These are phyloP conservation scores for Noctua comes DNA, from an alignment of 2,888 invertebrate genomes.

Conservation along the genomic window DNA sequence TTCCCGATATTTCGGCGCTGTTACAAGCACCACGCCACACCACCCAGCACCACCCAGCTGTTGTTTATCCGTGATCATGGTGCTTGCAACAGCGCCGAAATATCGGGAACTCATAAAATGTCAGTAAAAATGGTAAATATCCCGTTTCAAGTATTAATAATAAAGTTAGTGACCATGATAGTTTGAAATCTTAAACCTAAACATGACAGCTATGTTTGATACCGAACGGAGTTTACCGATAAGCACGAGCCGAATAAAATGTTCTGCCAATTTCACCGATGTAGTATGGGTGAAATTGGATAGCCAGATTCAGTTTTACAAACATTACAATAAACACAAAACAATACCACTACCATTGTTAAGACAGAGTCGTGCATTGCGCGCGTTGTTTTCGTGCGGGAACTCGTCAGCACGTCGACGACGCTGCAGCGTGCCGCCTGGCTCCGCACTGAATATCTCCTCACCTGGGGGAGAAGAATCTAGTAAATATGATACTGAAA, in stretches of 20 bases:
- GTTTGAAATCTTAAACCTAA: no score
- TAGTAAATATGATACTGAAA: not conserved
- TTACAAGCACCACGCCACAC: no score
- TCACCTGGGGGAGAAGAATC: conserved; percentile 75
- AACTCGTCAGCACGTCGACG: conserved; percentile 86
- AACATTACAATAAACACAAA: not conserved
- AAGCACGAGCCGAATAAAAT: not conserved
- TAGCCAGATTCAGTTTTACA: not conserved
- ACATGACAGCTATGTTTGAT: not conserved
- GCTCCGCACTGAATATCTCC: conserved; percentile 83
- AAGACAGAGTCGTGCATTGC: conserved; percentile 82
- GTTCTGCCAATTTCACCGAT: not conserved
- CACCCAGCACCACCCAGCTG: no score
- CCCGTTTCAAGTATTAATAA: no score
- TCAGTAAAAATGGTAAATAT: no score
- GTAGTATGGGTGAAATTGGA: not conserved
- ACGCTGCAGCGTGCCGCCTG: conserved; percentile 81
- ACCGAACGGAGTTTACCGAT: not conserved
- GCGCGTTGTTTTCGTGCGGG: conserved; percentile 80
- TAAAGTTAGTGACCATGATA: no score
- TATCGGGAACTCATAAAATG: no score
- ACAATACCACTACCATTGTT: conserved; percentile 78
- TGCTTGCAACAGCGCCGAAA: no score
- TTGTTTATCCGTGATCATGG: no score
- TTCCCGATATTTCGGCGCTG: no score